Evolutionary conservation across 2,113 vertebrate species (phyloP), one percentile per base, ranked within the genome.

Genomic region (Junco hyemalis): DNA sequence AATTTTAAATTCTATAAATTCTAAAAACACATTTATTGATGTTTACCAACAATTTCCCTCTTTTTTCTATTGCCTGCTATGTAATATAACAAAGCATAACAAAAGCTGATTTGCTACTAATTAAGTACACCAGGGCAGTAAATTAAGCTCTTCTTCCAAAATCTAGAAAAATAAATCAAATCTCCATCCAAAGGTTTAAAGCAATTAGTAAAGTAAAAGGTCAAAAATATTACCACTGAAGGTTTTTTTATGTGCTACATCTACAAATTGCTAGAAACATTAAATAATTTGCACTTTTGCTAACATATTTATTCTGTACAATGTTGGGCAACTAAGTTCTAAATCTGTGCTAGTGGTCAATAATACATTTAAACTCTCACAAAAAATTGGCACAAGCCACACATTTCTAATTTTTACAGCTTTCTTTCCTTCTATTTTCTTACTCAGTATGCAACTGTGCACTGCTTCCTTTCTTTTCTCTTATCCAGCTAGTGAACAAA

Each of bases 21-120:
- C 56, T 35, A 35, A 35, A 59, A 59, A 10, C n/a, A 35, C 56
- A 93, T 93, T 97, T 96, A 95, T 91, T 90, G n/a, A 53, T 91
- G 73, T 90, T 96, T 97, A 74, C 63, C 8, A 36, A 81, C 60
- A 89, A 35, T 81, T 72, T 92, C 59, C 50, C 35, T 90, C 50
- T 54, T 61, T 38, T 92, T 95, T 95, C 79, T 88, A 68, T 23
- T 82, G 51, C 92, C 61, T 71, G 17, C 72, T 64, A 16, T 38
- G 33, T 42, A 88, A 86, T 96, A 97, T 65, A 61, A 91, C 53
- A 94, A 94, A 92, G 59, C 63, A 82, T 71, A 95, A 92, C 29
- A 81, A 96, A 76, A 94, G 53, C 26, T 86, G 45, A 9, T 88
- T 80, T 90, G 45, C 44, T 44, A 54, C 42, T 92, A 88, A 86